Base-by-base conservation (phyloP, 1,140 invertebrate species). In the Melitaea cinxia region DNA sequence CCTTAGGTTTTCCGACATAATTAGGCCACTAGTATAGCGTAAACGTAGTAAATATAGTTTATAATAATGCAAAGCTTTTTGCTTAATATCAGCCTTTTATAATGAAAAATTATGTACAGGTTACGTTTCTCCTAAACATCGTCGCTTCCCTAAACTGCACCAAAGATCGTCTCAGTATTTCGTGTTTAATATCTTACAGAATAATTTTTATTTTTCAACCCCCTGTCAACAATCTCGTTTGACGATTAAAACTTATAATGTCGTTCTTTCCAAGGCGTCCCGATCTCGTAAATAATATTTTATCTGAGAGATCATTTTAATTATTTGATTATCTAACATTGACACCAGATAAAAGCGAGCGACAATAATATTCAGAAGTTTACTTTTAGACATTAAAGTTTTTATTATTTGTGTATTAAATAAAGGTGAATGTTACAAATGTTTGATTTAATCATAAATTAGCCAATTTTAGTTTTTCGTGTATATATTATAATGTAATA, bases 381-480 rank as follows among this genome's bases (percentile, higher is more conserved):
- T 47, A 23, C 19, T 23, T 47, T 47, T 47, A 47, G 37, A 42
- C 17, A 17, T 17, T 15, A 47, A 21, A 47, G 19, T 23, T 21
- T 21, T 47, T 23, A 47, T 23, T 33, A 33, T 10, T 45, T 45
- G 23, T 56, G 54, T 72, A 75, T 77, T 75, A 78, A n/a, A n/a
- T n/a, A n/a, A 78, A 81, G 73, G 76, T 81, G 72, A 80, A 80
- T 77, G 71, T 85, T 75, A 66, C 75, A 80, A 78, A 82, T 82
- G 70, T 80, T 80, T 58, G 58, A 71, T 47, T 65, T 64, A 63
- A 66, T 73, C 79, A 53, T 66, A 60, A 60, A 60, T 61, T 72
- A 72, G 63, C 45, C 59, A 70, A 70, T 73, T 73, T 75, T 77
- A 80, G 71, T 70, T 80, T 72, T 68, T 82, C 72, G 23, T 86